phyloP scores from a whole-genome alignment of 2,888 invertebrate species.

The Lithodes maja region DNA sequence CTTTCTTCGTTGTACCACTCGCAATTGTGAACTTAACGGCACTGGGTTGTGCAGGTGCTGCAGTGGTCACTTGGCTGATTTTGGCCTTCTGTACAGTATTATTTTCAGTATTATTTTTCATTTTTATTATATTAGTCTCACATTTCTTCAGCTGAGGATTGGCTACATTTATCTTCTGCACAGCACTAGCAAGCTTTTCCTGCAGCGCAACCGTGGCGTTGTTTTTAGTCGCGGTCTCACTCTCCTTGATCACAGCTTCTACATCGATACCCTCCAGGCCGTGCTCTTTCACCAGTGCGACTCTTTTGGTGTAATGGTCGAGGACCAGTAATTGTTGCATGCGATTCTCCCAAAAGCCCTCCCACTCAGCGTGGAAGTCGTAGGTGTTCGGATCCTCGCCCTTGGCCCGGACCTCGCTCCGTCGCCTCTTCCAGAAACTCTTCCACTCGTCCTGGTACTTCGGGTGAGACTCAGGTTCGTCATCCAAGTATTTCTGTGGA shows the following conservation, averaged over 20 bases:
- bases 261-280: background rate
- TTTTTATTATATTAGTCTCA: too few species aligned
- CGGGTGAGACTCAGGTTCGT: background rate
- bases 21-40: too few species aligned
- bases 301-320: background rate
- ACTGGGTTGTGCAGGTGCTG: too few species aligned
- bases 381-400: background rate
- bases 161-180: too few species aligned
- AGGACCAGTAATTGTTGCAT: background rate
- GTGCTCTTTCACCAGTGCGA: background rate
- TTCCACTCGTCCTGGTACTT: background rate
- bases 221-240: too few species aligned
- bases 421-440: background rate
- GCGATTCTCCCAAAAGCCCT: background rate
- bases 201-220: too few species aligned
- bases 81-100: too few species aligned
- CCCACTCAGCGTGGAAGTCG: background rate
- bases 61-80: too few species aligned
- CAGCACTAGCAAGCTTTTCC: too few species aligned
- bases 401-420: background rate
- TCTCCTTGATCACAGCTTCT: background rate
- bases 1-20: too few species aligned
- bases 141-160: too few species aligned
- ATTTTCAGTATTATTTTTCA: too few species aligned
- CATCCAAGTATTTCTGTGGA: background rate